Percentiles rank a stretch among this genome's conserved stretches.
phyloP scores from a whole-genome alignment of 2,113 vertebrate genomes.

The Callionymus lyra region DNA sequence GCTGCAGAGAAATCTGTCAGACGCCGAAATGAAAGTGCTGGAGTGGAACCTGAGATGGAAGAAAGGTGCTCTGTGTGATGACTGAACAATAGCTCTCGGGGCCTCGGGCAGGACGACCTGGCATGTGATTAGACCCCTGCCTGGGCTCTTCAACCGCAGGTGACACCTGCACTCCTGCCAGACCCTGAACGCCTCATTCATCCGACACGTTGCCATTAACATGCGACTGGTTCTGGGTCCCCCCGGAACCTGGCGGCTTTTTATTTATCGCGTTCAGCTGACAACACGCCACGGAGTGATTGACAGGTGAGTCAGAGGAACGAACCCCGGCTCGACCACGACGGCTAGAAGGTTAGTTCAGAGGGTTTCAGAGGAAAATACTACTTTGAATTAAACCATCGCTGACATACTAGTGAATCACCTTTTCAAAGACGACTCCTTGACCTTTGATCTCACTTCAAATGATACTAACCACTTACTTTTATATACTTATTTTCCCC shows the following conservation, averaged over 20 bases:
- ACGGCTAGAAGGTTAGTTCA: neutral
- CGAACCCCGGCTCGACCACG: constrained; percentile 8
- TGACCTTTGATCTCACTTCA: too few species aligned
- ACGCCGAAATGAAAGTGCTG: constrained; percentile 26
- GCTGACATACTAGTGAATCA: too few species aligned
- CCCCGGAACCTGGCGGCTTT: constrained; percentile 31
- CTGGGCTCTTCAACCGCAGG: constrained; percentile 23
- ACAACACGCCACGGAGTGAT: constrained; percentile 28
- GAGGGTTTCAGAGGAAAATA: too few species aligned
- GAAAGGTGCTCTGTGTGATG: constrained; percentile 20
- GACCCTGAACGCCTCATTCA: constrained; percentile 22
- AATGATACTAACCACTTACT: too few species aligned
- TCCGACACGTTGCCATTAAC: constrained; percentile 4
- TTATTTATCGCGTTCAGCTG: constrained; percentile 43
- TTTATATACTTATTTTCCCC: too few species aligned
- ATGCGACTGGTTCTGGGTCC: constrained; percentile 12
- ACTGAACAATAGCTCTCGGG: constrained; percentile 34
- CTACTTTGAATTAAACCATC: too few species aligned
- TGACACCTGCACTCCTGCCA: constrained; percentile 19
- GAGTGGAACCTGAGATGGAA: constrained; percentile 35
- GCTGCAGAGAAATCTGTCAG: neutral
- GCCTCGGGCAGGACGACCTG: constrained; percentile 24
- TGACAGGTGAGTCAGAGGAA: constrained; percentile 48
- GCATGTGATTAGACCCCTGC: constrained; percentile 18
- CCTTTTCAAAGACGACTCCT: too few species aligned